Conservation (phyloP, 2,888 invertebrate species). For the Volucella inanis region DNA sequence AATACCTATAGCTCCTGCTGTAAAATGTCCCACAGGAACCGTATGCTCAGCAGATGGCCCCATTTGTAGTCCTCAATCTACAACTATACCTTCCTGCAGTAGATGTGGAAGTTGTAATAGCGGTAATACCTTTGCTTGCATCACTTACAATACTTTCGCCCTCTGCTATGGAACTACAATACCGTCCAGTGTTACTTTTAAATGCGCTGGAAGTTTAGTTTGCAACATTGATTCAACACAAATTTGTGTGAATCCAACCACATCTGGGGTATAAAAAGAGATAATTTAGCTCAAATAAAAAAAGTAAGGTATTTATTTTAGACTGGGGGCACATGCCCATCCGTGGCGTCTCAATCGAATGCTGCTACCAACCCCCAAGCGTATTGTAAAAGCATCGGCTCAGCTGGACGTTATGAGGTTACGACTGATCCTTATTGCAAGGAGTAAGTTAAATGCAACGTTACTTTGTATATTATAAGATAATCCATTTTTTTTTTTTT, state of each 20-base stretch:
- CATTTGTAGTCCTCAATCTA: constrained; percentile 26
- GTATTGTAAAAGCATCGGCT: constrained; percentile 10
- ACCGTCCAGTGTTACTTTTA: background rate
- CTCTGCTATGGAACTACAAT: constrained; percentile 13
- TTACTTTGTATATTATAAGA: background rate
- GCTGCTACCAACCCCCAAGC: constrained; percentile 19
- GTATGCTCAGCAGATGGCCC: constrained; percentile 24
- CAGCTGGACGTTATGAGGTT: constrained; percentile 32
- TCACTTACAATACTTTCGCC: constrained; percentile 9
- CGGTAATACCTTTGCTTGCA: constrained; percentile 13
- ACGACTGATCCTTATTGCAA: constrained; percentile 25
- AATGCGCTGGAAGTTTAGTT: constrained; percentile 20
- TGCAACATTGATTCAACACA: constrained; percentile 33
- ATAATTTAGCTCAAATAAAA: no score
- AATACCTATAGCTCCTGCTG: constrained; percentile 4
- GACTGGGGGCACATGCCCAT: constrained; percentile 52
- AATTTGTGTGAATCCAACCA: constrained; percentile 47
- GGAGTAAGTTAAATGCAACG: background rate
- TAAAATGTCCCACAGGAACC: constrained; percentile 43
- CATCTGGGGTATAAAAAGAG: constrained; percentile 10
- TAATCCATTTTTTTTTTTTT: background rate
- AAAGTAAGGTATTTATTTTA: background rate
- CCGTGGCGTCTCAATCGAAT: background rate
- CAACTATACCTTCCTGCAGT: constrained; percentile 12
- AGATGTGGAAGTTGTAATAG: constrained; percentile 34